These are phyloP conservation scores for Telmatochromis sp. DNA, from an alignment of 2,113 vertebrate species.

Conservation along the genomic window DNA sequence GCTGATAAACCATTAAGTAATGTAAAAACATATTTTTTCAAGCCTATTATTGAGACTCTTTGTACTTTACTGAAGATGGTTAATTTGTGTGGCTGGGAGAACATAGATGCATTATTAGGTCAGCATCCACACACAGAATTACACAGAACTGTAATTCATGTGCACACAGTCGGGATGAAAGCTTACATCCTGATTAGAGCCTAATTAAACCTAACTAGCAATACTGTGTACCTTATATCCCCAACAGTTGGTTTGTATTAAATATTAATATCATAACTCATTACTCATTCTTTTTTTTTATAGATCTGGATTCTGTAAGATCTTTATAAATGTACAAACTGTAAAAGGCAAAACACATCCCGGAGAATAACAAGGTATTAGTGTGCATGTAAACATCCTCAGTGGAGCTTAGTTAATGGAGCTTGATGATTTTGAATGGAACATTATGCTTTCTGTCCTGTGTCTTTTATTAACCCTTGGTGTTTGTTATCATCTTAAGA, in stretches of 20 bases:
- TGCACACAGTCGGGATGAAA: neutral
- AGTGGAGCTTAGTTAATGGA: neutral
- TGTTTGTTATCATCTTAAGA: neutral
- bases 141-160: neutral
- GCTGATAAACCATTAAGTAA: neutral
- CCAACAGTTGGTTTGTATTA: neutral
- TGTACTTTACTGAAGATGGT: conserved; percentile 13
- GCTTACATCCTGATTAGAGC: neutral
- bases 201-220: neutral
- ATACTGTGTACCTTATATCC: neutral
- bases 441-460: conserved; percentile 7
- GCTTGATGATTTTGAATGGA: conserved; percentile 16
- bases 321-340: neutral
- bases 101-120: neutral
- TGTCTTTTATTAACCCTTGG: conserved; percentile 23
- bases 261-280: neutral
- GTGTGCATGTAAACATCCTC: neutral
- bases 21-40: neutral
- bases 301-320: neutral
- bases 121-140: conserved; percentile 3
- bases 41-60: neutral
- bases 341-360: neutral
- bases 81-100: neutral
- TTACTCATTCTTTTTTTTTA: neutral
- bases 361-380: neutral